Percentiles rank a stretch among this genome's conserved stretches.
Conservation (phyloP, 2,113 vertebrate genomes). For the Jacana jacana region DNA sequence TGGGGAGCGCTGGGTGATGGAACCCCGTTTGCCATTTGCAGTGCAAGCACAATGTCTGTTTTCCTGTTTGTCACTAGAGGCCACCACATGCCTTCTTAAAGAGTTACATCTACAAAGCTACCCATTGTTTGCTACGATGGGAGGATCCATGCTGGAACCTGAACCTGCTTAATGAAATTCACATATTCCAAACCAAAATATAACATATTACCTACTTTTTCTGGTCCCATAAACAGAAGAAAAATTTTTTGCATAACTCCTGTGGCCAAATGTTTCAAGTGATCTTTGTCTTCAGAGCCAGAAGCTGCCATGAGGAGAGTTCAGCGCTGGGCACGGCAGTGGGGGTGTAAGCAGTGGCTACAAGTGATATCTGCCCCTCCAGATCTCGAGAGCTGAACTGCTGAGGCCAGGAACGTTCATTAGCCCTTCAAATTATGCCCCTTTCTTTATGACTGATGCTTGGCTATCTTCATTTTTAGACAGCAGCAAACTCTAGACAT, state of each 20-base stretch:
- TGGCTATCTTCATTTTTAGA: background rate
- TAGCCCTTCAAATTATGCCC: background rate
- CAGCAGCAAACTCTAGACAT: background rate
- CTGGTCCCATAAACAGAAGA: background rate
- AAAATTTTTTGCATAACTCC: background rate
- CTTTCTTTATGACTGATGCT: background rate
- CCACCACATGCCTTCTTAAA: conserved; percentile 1
- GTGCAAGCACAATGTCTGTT: background rate
- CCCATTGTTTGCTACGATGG: rapidly evolving
- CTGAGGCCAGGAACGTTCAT: background rate
- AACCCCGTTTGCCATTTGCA: background rate
- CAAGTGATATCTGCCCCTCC: background rate
- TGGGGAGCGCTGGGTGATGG: background rate
- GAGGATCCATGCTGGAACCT: background rate
- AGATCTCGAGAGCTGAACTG: background rate
- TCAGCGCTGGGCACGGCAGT: background rate
- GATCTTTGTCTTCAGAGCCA: background rate
- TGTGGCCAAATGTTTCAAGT: background rate
- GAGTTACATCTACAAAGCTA: background rate
- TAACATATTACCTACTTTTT: background rate
- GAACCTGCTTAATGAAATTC: background rate
- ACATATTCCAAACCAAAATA: background rate
- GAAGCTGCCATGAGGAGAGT: background rate
- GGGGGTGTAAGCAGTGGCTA: background rate
- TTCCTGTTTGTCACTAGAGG: conserved; percentile 22